A percentile compares a stretch with the other conserved stretches of the same genome.
Evolutionary conservation across 2,888 invertebrate species (phyloP).

Genomic region (Ditylenchus weischeri): DNA sequence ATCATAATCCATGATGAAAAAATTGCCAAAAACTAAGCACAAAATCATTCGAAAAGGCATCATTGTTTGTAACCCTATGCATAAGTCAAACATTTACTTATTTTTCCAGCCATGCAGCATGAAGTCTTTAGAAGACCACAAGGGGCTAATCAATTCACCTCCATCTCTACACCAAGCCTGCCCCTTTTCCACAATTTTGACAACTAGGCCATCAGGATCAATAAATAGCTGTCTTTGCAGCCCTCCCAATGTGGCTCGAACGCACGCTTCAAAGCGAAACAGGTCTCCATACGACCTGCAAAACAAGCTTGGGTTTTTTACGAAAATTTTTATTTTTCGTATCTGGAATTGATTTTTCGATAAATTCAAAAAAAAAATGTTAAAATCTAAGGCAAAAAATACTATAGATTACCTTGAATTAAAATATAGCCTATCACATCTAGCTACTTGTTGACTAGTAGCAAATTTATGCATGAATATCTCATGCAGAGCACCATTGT

Average conservation of each 20-base stretch:
- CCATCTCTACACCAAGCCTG: slow-evolving; percentile 44
- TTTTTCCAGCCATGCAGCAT: slow-evolving; percentile 49
- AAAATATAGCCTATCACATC: background rate
- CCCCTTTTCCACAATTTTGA: slow-evolving; percentile 8
- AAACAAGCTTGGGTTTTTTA: no score
- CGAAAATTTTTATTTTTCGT: no score
- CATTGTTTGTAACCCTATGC: background rate
- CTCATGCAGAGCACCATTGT: slow-evolving; percentile 50
- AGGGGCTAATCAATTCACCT: slow-evolving; percentile 39
- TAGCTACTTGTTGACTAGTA: background rate
- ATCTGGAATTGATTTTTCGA: no score
- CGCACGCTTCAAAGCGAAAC: slow-evolving; percentile 47
- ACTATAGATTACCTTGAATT: background rate
- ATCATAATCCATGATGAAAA: no score
- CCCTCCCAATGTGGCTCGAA: slow-evolving; percentile 40
- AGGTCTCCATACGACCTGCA: slow-evolving; percentile 14
- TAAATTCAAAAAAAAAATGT: no score
- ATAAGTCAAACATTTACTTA: background rate
- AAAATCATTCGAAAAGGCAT: background rate
- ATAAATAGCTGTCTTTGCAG: background rate
- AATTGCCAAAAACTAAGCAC: no score
- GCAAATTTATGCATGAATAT: slow-evolving; percentile 13
- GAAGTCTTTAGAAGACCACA: slow-evolving; percentile 44
- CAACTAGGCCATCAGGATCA: background rate
- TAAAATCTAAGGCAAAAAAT: no score